Conservation (phyloP, 53 echinoderm and acorn worm genomes). For the Stichopus horrens region DNA sequence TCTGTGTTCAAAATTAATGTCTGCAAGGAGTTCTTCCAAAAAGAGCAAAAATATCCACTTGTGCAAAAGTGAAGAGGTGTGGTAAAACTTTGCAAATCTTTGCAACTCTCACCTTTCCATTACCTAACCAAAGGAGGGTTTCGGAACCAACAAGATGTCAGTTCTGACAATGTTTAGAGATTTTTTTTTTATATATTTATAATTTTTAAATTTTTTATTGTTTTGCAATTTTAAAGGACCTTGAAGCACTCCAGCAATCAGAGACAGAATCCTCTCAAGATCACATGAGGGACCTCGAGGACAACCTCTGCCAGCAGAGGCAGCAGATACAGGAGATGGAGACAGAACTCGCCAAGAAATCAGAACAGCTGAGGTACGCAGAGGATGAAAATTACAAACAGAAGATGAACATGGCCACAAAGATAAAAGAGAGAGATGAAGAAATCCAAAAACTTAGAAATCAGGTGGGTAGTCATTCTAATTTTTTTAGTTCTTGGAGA, state of each 20-base stretch:
- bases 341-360: constrained; percentile 73
- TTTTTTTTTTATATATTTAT: not conserved
- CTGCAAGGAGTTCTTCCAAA: too few species aligned
- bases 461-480: constrained; percentile 57
- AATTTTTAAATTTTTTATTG: not conserved
- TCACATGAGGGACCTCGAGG: constrained; percentile 89
- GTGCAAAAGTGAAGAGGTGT: too few species aligned
- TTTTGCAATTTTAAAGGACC: constrained; percentile 58
- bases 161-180: not conserved
- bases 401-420: constrained; percentile 63
- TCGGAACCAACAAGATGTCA: too few species aligned
- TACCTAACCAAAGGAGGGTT: too few species aligned
- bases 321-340: constrained; percentile 79
- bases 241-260: constrained; percentile 84
- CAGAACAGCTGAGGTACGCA: constrained; percentile 80
- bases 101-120: too few species aligned
- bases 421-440: constrained; percentile 79
- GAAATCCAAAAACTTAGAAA: constrained; percentile 78
- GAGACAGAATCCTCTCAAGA: constrained; percentile 92
- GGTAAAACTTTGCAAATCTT: too few species aligned
- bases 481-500: too few species aligned
- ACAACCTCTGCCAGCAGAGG: constrained; percentile 55
- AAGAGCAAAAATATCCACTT: too few species aligned
- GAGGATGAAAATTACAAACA: constrained; percentile 80
- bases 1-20: too few species aligned